These are phyloP conservation scores for Leguminivora glycinivorella DNA, from an alignment of 1,140 invertebrate species.

Conservation along the genomic window DNA sequence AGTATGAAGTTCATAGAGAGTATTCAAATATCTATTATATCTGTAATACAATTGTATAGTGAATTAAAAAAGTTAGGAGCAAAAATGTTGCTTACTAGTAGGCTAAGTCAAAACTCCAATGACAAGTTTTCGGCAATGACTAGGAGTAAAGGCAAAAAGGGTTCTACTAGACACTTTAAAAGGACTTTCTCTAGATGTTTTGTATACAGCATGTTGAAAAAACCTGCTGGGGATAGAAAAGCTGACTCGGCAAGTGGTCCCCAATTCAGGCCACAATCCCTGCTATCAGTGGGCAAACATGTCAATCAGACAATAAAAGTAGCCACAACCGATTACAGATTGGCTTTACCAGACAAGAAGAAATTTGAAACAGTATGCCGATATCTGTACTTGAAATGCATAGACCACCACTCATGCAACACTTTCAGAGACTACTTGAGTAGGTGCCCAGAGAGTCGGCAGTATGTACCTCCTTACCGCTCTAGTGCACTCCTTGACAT, in stretches of 20 bases:
- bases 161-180: constrained; percentile 5
- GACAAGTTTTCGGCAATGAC: neutral
- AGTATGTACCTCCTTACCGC: constrained; percentile 8
- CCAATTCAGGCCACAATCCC: neutral
- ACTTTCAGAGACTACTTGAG: constrained; percentile 13
- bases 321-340: constrained; percentile 11
- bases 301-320: neutral
- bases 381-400: constrained; percentile 19
- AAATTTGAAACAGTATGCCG: constrained; percentile 8
- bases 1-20: constrained; percentile 29
- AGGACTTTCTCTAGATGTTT: constrained; percentile 6
- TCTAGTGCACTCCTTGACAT: constrained; percentile 7
- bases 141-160: neutral
- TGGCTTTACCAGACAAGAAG: constrained; percentile 12
- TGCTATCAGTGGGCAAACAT: neutral
- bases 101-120: constrained; percentile 1
- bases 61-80: constrained; percentile 16
- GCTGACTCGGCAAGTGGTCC: neutral
- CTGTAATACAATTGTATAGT: constrained; percentile 23
- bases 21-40: constrained; percentile 31
- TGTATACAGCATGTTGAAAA: constrained; percentile 14
- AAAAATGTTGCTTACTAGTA: constrained; percentile 11
- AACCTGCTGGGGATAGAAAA: constrained; percentile 15
- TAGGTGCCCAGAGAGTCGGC: neutral
- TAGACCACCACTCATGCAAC: constrained; percentile 10